Conservation (phyloP, 2,797 vertebrate genomes). For the Crocodylus rhombifer region DNA sequence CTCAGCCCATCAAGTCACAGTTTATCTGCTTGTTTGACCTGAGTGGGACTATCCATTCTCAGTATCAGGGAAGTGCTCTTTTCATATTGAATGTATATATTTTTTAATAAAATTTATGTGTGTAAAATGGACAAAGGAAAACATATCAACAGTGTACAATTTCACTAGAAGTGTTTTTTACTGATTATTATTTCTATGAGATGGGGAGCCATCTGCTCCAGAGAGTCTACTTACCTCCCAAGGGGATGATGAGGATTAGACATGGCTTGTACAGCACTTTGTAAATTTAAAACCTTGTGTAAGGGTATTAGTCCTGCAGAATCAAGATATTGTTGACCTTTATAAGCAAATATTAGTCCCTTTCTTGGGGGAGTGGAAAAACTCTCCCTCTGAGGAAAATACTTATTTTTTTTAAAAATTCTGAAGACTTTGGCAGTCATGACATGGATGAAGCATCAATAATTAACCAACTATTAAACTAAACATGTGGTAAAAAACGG, state of each 20-base stretch:
- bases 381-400: background rate
- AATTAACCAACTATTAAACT: background rate
- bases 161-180: background rate
- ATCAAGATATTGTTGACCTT: background rate
- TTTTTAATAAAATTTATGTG: background rate
- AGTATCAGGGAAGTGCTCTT: background rate
- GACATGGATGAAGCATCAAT: slow-evolving; percentile 2
- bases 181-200: background rate
- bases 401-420: background rate
- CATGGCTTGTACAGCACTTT: background rate
- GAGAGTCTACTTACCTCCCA: background rate
- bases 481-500: background rate
- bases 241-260: background rate
- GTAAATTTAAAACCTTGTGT: slow-evolving; percentile 1
- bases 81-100: background rate
- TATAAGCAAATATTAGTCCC: background rate
- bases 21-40: background rate
- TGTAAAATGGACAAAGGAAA: background rate
- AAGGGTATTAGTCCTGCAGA: slow-evolving; percentile 5
- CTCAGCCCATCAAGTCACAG: background rate
- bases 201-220: background rate
- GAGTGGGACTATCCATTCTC: background rate
- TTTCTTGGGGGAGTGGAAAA: background rate
- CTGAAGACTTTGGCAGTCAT: background rate
- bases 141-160: background rate